Base-by-base conservation (phyloP, 1,140 invertebrate genomes). In the Semibalanus balanoides region DNA sequence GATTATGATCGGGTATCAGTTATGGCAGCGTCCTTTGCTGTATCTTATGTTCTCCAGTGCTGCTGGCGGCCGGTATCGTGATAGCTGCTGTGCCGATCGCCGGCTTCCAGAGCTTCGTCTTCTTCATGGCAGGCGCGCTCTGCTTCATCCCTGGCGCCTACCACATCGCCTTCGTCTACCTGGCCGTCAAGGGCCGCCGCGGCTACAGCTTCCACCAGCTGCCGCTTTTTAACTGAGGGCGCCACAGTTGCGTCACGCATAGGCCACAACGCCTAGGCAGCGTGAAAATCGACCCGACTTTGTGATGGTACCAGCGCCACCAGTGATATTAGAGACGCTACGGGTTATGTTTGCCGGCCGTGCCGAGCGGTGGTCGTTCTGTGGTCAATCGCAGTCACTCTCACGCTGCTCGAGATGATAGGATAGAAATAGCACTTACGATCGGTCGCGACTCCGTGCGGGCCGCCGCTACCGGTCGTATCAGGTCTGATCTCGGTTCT, bases 121-220 rank as follows among this genome's bases (percentile, higher is more conserved):
- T 93, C 83, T 89, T 93, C 80, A 87, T 93, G 40, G 90, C 91
- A 77, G 92, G 90, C 31, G 87, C 76, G 27, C 77, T 78, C 28
- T 81, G 78, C 72, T 78, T 78, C 72, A 79, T 91, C 73, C 90
- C 90, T 14, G 91, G 90, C 77, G 90, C 90, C 71, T 93, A 93
- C 83, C 92, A 93, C 81, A 90, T 93, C 19, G 90, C 92, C 30
- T 93, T 92, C 82, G 91, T 93, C 79, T 92, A 92, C 86, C 85
- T 91, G 76, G 92, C 92, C 22, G 90, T 91, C n/a, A 89, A 90
- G 80, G 92, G 92, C 72, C 88, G 88, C 81, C 84, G 90, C 81
- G 92, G 92, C 78, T 93, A 92, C 82, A 90, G 92, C 81, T 93
- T 93, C 82, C 91, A 92, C 83, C 91, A 92, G 83, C 85, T 93